Base-by-base conservation (phyloP, 2,888 invertebrate genomes). In the Marasmarcha lunaedactyla region DNA sequence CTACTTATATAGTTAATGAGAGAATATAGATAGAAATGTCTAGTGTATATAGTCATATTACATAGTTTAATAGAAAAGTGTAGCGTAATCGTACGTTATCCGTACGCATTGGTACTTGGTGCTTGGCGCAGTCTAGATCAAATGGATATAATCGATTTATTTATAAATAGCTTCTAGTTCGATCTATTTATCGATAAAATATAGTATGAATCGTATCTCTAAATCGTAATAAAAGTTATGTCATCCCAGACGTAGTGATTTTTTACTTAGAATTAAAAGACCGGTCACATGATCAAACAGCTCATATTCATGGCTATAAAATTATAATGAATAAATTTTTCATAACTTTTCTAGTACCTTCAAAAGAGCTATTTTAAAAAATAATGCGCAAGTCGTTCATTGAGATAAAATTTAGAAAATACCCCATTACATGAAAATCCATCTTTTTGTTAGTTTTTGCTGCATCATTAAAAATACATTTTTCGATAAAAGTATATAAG, bases 21-120 rank as follows among this genome's bases (percentile, higher is more conserved):
- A 34, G 34, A 78, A 74, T 77, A 71, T 67, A 72, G 63, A 71
- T 74, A 76, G 73, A 78, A 77, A 70, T 70, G 49, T 55, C 72
- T 79, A 79, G 66, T 71, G 66, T 76, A 67, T 68, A 67, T 61
- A 61, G 56, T 59, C 53, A 48, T 48, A 55, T 66, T 66, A 64
- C 59, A 63, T 64, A 71, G 63, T 62, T 30, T 7, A 34, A 49
- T 64, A 53, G 58, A 60, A 56, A 61, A 53, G 58, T 57, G 55
- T 56, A 53, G 59, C 60, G 51, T 20, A 20, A 5, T 58, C 51
- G 49, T 53, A 68, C 50, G 52, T 52, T 47, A 7, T 20, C 20
- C 20, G 54, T 58, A 57, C 56, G 52, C 51, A 51, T 64, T 62
- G 59, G 56, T 59, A 49, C 50, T 59, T 54, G 54, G 57, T 67